Evolutionary conservation across 2,113 vertebrate species (phyloP).

Genomic region (Benitochromis conjunctus): DNA sequence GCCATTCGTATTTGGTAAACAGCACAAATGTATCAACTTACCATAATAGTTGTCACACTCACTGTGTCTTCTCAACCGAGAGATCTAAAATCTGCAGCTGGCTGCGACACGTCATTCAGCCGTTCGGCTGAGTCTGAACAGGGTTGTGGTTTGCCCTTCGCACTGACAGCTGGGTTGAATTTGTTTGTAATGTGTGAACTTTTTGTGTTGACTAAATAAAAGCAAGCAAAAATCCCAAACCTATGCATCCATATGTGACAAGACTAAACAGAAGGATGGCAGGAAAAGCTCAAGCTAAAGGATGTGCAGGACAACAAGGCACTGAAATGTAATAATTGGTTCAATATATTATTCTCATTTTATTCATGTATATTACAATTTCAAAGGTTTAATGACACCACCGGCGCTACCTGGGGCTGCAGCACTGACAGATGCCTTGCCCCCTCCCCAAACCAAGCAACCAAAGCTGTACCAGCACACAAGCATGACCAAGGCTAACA

Average conservation of each 20-base stretch:
- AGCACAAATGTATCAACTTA: not conserved
- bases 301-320: not conserved
- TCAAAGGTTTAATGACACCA: not conserved
- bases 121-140: not conserved
- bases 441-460: not conserved
- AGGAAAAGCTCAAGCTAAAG: not conserved
- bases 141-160: not conserved
- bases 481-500: not conserved
- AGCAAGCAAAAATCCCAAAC: not conserved
- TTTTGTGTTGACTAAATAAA: not conserved
- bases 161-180: not conserved
- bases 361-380: not conserved
- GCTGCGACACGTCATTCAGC: not conserved
- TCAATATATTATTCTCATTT: not conserved
- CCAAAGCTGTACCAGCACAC: not conserved
- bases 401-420: rapidly evolving
- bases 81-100: not conserved
- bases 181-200: not conserved
- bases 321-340: not conserved
- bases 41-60: not conserved
- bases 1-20: not conserved
- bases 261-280: rapidly evolving
- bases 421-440: not conserved
- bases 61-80: not conserved
- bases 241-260: not conserved